Conservation (phyloP, 2,888 invertebrate genomes). For the Anthophora plumipes region DNA sequence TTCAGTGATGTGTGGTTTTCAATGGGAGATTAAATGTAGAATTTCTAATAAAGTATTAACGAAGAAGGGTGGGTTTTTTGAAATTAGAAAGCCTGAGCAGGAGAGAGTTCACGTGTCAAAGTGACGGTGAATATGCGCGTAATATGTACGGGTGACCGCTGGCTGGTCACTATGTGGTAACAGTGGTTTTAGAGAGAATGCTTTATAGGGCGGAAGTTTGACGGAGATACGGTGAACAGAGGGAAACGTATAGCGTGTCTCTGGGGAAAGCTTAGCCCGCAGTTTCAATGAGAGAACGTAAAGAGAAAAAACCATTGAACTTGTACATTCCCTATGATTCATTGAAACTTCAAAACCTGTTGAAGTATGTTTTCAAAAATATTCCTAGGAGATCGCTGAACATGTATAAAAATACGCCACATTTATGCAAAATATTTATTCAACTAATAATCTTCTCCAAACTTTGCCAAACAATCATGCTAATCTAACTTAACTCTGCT, state of each 20-base stretch:
- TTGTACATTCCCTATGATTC: too few relatives aligned
- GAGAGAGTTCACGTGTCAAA: not conserved
- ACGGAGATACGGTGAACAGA: not conserved
- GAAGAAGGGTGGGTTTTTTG: not conserved
- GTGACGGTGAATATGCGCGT: not conserved
- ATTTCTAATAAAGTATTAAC: not conserved
- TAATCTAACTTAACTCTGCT: too few relatives aligned
- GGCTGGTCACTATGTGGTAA: constrained; percentile 16
- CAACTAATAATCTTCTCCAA: too few relatives aligned
- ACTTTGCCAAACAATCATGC: too few relatives aligned
- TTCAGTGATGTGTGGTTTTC: too few relatives aligned
- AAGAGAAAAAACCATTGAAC: not conserved
- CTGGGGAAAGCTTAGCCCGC: not conserved
- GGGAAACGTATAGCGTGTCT: not conserved
- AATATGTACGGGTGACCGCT: not conserved
- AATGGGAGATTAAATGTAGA: not conserved
- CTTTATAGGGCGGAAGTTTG: constrained; percentile 8
- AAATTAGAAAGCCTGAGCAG: not conserved
- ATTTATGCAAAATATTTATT: too few relatives aligned
- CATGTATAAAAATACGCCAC: too few relatives aligned
- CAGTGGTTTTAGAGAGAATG: constrained; percentile 4
- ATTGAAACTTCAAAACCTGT: too few relatives aligned
- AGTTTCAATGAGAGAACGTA: not conserved
- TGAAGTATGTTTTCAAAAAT: too few relatives aligned
- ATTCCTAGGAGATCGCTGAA: too few relatives aligned